A percentile compares a stretch with the other conserved stretches of the same genome.
phyloP scores from a whole-genome alignment of 2,113 vertebrate genomes.

The Dicaeum eximium region DNA sequence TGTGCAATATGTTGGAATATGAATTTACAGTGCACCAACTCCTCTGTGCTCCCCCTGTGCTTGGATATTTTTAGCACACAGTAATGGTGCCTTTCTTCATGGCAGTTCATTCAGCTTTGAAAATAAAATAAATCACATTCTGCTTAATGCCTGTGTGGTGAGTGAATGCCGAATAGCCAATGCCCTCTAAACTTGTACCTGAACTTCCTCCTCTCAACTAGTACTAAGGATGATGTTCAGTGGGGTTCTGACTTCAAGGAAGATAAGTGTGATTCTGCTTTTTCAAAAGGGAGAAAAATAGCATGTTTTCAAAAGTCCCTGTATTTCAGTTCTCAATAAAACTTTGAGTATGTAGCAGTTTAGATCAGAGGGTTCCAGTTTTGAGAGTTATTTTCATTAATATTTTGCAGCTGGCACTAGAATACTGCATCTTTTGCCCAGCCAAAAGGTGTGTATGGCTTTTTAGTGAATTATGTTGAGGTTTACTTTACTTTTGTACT shows the following conservation, averaged over 20 bases:
- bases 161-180: neutral
- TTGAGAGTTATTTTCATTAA: neutral
- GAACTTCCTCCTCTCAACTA: neutral
- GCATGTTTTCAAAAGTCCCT: neutral
- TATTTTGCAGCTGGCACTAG: neutral
- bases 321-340: neutral
- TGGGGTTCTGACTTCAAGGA: neutral
- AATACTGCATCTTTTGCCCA: neutral
- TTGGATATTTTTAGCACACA: slow-evolving; percentile 37
- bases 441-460: neutral
- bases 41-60: neutral
- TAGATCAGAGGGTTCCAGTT: neutral
- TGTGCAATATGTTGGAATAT: slow-evolving; percentile 54
- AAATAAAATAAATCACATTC: slow-evolving; percentile 27
- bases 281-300: neutral
- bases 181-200: neutral
- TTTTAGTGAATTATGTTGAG: neutral
- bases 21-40: slow-evolving; percentile 46
- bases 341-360: neutral
- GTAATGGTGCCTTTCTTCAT: slow-evolving; percentile 22
- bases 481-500: neutral
- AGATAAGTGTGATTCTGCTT: neutral
- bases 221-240: neutral
- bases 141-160: neutral
- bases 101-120: slow-evolving; percentile 25